Conservation (phyloP, 1,140 invertebrate species). For the Reticulitermes speratus region DNA sequence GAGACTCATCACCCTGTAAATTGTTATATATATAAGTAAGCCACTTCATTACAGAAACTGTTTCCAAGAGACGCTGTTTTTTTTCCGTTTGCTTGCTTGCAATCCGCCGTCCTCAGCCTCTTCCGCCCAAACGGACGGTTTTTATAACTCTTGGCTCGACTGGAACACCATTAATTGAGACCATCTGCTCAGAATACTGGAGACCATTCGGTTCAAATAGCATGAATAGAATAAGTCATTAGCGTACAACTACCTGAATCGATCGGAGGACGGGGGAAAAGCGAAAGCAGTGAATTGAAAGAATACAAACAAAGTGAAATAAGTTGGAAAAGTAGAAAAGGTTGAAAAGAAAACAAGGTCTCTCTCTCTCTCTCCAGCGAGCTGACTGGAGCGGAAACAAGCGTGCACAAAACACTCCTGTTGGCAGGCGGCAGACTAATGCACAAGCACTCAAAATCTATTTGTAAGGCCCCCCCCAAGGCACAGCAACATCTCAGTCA, state of each 20-base stretch:
- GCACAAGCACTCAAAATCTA: too few relatives aligned
- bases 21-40: too few relatives aligned
- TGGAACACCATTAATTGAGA: too few relatives aligned
- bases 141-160: too few relatives aligned
- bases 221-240: conserved; percentile 7
- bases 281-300: not conserved
- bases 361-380: not conserved
- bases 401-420: not conserved
- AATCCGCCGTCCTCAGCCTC: too few relatives aligned
- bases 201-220: not conserved
- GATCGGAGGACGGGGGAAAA: not conserved
- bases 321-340: not conserved
- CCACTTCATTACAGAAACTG: too few relatives aligned
- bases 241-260: conserved; percentile 3
- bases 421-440: not conserved
- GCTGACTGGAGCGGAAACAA: not conserved
- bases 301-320: conserved; percentile 3
- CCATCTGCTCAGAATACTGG: not conserved
- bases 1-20: too few relatives aligned
- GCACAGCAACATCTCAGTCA: too few relatives aligned
- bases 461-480: too few relatives aligned
- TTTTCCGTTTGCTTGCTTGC: too few relatives aligned
- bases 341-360: not conserved
- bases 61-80: too few relatives aligned
- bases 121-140: too few relatives aligned